Percentiles rank a stretch among this genome's conserved stretches.
Evolutionary conservation across 1,140 invertebrate genomes (phyloP).

Genomic region (Luehdorfia chinensis): DNA sequence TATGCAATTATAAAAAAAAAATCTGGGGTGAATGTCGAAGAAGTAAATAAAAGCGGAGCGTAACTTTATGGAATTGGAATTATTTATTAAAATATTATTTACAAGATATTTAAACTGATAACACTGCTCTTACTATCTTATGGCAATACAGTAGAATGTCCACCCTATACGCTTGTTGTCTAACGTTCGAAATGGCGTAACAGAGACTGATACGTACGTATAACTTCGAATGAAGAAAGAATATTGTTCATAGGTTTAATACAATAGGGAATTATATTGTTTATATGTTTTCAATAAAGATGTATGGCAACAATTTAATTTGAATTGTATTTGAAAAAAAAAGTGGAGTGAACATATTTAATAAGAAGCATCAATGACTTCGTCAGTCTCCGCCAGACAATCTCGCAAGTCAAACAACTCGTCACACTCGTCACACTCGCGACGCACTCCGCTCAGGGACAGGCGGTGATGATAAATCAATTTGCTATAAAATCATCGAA

Average conservation of each 20-base stretch:
- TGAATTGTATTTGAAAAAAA: no score
- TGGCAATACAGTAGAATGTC: conserved; percentile 30
- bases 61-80: conserved; percentile 54
- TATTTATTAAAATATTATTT: conserved; percentile 62
- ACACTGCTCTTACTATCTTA: conserved; percentile 40
- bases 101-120: conserved; percentile 40
- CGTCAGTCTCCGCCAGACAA: conserved; percentile 1
- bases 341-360: no score
- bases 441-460: not conserved
- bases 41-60: conserved; percentile 29
- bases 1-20: no score
- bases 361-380: no score
- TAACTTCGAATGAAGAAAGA: no score
- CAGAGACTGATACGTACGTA: not conserved
- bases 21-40: not conserved
- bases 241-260: no score
- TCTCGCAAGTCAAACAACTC: not conserved
- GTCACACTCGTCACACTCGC: not conserved
- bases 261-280: no score
- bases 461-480: no score
- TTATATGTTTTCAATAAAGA: no score
- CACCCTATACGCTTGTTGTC: conserved; percentile 13
- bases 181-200: conserved; percentile 3
- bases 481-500: no score
- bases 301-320: no score